Percentiles rank a stretch among this genome's conserved stretches.
These are phyloP conservation scores for Psittacula derbiana DNA, from an alignment of 2,797 vertebrate genomes.

Conservation along the genomic window DNA sequence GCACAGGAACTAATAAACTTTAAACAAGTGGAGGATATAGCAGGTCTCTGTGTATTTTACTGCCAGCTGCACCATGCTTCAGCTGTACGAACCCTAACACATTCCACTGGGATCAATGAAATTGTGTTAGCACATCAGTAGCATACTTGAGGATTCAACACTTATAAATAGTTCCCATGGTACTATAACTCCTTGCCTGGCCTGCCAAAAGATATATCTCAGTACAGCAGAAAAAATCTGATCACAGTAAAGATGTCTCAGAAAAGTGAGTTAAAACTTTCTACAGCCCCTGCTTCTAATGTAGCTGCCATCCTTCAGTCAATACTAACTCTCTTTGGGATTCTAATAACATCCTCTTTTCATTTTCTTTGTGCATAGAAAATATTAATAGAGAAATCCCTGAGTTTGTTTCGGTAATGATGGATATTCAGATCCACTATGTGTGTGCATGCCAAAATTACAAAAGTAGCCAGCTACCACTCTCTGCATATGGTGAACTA, in stretches of 20 bases:
- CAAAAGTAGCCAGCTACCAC: background rate
- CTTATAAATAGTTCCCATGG: slow-evolving; percentile 3
- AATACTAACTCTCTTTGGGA: background rate
- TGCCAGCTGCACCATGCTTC: background rate
- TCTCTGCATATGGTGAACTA: background rate
- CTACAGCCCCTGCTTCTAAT: background rate
- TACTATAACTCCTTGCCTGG: background rate
- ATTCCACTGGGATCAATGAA: slow-evolving; percentile 42
- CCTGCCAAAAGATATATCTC: background rate
- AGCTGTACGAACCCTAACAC: background rate
- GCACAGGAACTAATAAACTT: slow-evolving; percentile 42
- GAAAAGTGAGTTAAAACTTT: background rate
- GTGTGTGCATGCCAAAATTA: background rate
- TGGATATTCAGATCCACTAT: background rate
- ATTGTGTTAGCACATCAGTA: slow-evolving; percentile 16
- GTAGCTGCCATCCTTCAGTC: background rate
- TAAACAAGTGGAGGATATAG: background rate
- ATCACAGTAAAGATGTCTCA: background rate
- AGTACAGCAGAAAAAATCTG: background rate
- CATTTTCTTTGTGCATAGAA: background rate
- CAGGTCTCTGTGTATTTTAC: background rate
- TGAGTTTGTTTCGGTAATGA: background rate
- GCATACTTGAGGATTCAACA: background rate
- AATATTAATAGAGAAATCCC: background rate
- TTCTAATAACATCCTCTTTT: background rate